phyloP scores from a whole-genome alignment of 2,888 invertebrate genomes.

The Rhimphoctona megacephalus region DNA sequence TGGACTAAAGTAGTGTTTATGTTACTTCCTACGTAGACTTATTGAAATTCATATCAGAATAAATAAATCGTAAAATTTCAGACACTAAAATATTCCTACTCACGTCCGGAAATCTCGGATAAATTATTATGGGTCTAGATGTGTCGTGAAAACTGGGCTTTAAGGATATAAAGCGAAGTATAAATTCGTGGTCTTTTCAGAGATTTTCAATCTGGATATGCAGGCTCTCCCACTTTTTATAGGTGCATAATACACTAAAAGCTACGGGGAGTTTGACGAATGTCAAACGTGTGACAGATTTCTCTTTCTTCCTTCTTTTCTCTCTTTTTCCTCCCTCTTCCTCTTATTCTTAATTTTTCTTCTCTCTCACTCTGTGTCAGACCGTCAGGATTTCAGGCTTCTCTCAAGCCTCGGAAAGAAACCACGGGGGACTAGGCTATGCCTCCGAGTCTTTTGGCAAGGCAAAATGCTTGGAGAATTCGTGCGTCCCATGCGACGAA shows the following conservation, averaged over 20 bases:
- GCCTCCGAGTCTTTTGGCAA: constrained; percentile 44
- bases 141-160: constrained; percentile 26
- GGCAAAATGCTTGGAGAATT: constrained; percentile 34
- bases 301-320: constrained; percentile 10
- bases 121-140: constrained; percentile 31
- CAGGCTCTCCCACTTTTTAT: constrained; percentile 34
- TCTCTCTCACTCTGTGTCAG: constrained; percentile 18
- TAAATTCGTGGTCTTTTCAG: constrained; percentile 18
- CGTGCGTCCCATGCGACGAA: constrained; percentile 59
- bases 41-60: constrained; percentile 14
- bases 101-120: constrained; percentile 32
- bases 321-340: not conserved
- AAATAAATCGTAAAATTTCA: constrained; percentile 11
- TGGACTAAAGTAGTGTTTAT: not conserved
- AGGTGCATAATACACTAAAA: constrained; percentile 48
- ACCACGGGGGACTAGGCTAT: constrained; percentile 54
- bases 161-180: not conserved
- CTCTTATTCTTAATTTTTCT: not conserved
- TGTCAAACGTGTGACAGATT: constrained; percentile 53
- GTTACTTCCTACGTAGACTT: not conserved
- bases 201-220: constrained; percentile 54
- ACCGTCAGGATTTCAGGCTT: constrained; percentile 59
- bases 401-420: constrained; percentile 55
- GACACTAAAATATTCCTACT: constrained; percentile 32
- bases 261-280: constrained; percentile 56